A percentile compares a stretch with the other conserved stretches of the same genome.
Evolutionary conservation across 1,140 invertebrate species (phyloP).

Genomic region (Drosophila burlai): DNA sequence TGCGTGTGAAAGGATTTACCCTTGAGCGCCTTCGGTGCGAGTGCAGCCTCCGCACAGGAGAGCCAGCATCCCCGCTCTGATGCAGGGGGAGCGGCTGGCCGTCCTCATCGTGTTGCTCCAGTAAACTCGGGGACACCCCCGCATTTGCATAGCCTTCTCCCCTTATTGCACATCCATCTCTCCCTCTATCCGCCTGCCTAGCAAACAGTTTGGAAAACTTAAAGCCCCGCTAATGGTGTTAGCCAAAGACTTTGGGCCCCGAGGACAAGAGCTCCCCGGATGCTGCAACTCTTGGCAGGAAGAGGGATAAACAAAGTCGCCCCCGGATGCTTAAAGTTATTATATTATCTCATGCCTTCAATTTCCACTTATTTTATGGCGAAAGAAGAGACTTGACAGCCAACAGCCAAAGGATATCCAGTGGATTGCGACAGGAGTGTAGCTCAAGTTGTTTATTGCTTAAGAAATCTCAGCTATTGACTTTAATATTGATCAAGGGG

Average conservation of each 20-base stretch:
- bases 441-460: neutral
- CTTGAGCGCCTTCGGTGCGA: conserved; percentile 58
- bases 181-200: too few relatives aligned
- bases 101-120: conserved; percentile 47
- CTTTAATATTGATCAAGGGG: neutral
- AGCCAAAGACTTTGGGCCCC: conserved; percentile 28
- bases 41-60: conserved; percentile 32
- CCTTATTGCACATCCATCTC: neutral
- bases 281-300: conserved; percentile 11
- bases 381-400: neutral
- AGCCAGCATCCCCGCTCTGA: neutral
- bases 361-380: conserved; percentile 17
- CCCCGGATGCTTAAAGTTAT: conserved; percentile 10
- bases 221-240: conserved; percentile 42
- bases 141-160: conserved; percentile 1
- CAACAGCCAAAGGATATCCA: conserved; percentile 5
- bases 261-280: conserved; percentile 12
- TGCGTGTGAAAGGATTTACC: conserved; percentile 52
- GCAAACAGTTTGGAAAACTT: conserved; percentile 27
- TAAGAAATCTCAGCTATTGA: neutral
- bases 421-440: neutral
- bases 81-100: neutral
- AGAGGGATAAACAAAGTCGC: conserved; percentile 22
- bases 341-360: conserved; percentile 30
- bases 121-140: conserved; percentile 27